phyloP scores from a whole-genome alignment of 35 echinoderm and acorn worm species.

The Heliocidaris tuberculata region DNA sequence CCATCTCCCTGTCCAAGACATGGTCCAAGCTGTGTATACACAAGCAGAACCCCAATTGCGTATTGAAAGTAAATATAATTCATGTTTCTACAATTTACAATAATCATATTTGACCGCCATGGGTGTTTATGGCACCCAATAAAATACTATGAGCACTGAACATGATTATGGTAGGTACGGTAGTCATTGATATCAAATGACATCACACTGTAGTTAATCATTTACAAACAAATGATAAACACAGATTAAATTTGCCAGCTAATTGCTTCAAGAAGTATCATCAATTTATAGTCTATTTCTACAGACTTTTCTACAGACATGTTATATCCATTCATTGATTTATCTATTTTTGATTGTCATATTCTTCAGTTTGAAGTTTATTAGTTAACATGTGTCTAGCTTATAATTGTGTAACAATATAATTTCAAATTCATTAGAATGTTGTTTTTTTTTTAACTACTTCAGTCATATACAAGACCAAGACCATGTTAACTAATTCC shows the following conservation, averaged over 20 bases:
- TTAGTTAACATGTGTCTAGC: too few species aligned
- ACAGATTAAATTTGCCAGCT: background rate
- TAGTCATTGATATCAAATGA: background rate
- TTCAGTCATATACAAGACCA: too few species aligned
- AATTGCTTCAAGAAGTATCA: background rate
- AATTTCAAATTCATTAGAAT: too few species aligned
- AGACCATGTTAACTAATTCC: too few species aligned
- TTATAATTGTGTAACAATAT: too few species aligned
- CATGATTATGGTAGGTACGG: background rate
- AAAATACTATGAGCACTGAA: background rate
- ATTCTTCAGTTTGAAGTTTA: background rate
- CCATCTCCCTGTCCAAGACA: background rate
- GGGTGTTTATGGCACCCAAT: background rate
- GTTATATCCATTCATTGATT: background rate
- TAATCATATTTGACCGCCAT: background rate
- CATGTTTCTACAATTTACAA: background rate
- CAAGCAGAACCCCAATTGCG: background rate
- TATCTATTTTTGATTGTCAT: background rate
- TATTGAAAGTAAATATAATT: background rate
- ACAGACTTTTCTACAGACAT: background rate
- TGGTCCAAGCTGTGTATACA: background rate
- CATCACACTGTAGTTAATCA: background rate
- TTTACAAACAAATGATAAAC: background rate
- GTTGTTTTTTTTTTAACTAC: too few species aligned
- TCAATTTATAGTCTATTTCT: background rate